A percentile compares a stretch with the other conserved stretches of the same genome.
phyloP scores from a whole-genome alignment of 2,797 vertebrate genomes.

The Luscinia luscinia region DNA sequence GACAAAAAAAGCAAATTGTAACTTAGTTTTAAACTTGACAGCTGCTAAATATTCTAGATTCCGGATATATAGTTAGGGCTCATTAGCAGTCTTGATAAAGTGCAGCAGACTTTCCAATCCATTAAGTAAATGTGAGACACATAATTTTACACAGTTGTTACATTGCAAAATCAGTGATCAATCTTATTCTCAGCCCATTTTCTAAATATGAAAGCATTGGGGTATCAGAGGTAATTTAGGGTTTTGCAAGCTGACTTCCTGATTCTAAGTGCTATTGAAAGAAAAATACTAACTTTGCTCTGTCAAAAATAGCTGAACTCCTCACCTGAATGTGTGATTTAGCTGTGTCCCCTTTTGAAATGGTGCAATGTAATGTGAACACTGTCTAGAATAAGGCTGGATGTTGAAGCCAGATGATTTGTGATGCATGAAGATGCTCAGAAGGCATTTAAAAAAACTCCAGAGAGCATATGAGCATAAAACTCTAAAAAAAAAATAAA shows the following conservation, averaged over 20 bases:
- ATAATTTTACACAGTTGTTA: not conserved
- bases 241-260: not conserved
- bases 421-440: not conserved
- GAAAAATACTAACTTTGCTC: not conserved
- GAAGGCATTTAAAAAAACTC: not conserved
- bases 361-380: not conserved
- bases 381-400: not conserved
- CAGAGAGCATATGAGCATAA: not conserved
- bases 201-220: not conserved
- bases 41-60: not conserved
- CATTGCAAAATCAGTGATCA: not conserved
- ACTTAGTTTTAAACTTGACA: not conserved
- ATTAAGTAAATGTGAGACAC: not conserved
- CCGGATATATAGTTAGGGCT: not conserved
- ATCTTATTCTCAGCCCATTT: not conserved
- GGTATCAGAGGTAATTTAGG: not conserved
- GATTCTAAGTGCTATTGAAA: not conserved
- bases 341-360: not conserved
- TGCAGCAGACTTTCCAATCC: not conserved
- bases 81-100: not conserved
- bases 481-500: not conserved
- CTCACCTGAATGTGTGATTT: not conserved
- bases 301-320: not conserved
- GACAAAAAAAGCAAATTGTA: not conserved
- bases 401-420: not conserved